phyloP scores from a whole-genome alignment of 2,113 vertebrate genomes.

The Plecturocebus donacophilus region DNA sequence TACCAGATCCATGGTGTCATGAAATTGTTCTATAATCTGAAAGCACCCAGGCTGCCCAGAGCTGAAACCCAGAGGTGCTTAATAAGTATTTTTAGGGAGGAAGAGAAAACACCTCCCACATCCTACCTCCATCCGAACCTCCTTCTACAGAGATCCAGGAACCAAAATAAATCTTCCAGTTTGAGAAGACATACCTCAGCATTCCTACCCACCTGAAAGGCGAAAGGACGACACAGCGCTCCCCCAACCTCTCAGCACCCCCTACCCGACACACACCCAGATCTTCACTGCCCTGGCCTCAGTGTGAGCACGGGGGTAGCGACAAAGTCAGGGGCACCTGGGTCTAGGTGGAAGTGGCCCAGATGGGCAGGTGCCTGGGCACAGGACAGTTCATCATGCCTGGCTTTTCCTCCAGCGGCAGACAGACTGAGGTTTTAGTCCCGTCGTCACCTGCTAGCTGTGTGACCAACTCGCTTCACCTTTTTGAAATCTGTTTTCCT shows the following conservation, averaged over 20 bases:
- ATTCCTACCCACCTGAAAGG: neutral
- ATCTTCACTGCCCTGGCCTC: neutral
- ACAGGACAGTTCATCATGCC: neutral
- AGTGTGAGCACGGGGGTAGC: neutral
- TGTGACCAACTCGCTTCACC: neutral
- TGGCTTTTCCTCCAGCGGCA: neutral
- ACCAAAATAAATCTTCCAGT: neutral
- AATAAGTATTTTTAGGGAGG: constrained; percentile 7
- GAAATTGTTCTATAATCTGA: neutral
- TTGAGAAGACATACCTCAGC: neutral
- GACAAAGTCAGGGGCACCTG: fast-evolving
- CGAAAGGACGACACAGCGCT: neutral
- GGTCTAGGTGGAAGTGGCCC: neutral
- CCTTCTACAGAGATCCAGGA: constrained; percentile 16
- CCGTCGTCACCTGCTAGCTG: neutral
- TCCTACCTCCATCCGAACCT: neutral
- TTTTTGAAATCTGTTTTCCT: neutral
- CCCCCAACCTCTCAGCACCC: neutral
- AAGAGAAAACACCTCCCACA: neutral
- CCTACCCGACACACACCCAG: neutral
- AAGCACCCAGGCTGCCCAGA: neutral
- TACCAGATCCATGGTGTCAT: neutral
- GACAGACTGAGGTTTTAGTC: neutral
- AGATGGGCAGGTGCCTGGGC: too few species aligned
- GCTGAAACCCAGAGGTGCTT: neutral